These are phyloP conservation scores for Phrynosoma platyrhinos DNA, from an alignment of 2,113 vertebrate species.

Conservation along the genomic window DNA sequence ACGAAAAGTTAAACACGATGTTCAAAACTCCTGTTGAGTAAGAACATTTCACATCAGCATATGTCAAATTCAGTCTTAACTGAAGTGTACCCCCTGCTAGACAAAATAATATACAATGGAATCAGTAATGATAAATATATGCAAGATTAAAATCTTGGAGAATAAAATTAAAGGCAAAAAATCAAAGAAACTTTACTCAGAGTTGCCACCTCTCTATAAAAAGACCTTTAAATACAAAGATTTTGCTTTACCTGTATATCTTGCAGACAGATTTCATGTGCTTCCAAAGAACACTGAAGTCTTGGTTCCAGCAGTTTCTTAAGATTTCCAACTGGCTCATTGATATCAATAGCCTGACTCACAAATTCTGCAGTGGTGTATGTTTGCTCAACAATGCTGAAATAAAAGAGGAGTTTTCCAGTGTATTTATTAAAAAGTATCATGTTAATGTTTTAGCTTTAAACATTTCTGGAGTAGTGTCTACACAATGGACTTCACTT, in stretches of 20 bases:
- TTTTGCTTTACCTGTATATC: constrained; percentile 90
- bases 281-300: constrained; percentile 91
- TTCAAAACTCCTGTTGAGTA: neutral
- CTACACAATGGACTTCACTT: neutral
- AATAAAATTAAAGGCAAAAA: neutral
- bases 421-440: neutral
- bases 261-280: constrained; percentile 95
- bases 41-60: neutral
- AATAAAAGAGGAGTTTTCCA: constrained; percentile 40
- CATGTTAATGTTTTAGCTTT: neutral
- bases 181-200: neutral
- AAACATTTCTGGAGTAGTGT: neutral
- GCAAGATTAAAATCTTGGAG: neutral
- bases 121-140: neutral
- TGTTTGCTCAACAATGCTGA: constrained; percentile 93
- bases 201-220: neutral
- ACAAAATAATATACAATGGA: neutral
- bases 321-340: constrained; percentile 95
- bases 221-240: neutral
- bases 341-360: constrained; percentile 98
- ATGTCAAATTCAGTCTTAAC: neutral
- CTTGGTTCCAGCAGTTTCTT: constrained; percentile 96
- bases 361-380: constrained; percentile 94
- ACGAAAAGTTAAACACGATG: neutral
- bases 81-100: neutral